These are phyloP conservation scores for Melanostigma gelatinosum DNA, from an alignment of 2,113 vertebrate species.

Conservation along the genomic window DNA sequence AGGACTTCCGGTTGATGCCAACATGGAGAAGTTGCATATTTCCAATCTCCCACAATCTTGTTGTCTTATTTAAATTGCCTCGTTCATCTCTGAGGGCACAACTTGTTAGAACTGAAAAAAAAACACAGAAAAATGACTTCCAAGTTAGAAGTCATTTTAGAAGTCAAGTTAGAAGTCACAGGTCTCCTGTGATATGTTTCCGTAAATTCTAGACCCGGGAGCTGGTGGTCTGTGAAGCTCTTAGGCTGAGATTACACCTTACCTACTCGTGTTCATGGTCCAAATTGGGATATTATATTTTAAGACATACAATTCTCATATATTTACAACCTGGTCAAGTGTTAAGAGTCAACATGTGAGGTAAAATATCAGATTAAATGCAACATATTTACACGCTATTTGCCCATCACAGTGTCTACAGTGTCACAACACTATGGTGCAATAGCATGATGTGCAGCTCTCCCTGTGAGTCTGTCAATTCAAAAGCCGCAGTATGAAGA, in stretches of 20 bases:
- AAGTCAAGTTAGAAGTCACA: no score
- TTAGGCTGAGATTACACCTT: no score
- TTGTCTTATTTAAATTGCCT: neutral
- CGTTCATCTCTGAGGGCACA: neutral
- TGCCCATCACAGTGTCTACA: neutral
- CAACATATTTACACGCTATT: neutral
- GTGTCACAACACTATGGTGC: constrained; percentile 9
- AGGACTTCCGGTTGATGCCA: neutral
- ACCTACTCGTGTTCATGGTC: neutral
- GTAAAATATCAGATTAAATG: neutral
- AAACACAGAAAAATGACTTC: neutral
- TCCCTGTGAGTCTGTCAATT: constrained; percentile 9
- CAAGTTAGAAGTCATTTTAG: neutral
- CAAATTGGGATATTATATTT: neutral
- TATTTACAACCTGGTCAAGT: neutral
- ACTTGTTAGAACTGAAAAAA: neutral
- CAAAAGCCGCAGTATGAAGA: constrained; percentile 16
- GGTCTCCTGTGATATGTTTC: no score
- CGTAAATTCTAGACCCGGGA: no score
- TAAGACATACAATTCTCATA: neutral
- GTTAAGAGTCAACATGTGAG: neutral
- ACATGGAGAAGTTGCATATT: neutral
- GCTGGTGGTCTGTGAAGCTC: no score
- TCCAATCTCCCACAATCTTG: neutral
- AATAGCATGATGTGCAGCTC: constrained; percentile 19